Evolutionary conservation across 2,888 invertebrate genomes (phyloP).

Genomic region (Lepas anatifera): DNA sequence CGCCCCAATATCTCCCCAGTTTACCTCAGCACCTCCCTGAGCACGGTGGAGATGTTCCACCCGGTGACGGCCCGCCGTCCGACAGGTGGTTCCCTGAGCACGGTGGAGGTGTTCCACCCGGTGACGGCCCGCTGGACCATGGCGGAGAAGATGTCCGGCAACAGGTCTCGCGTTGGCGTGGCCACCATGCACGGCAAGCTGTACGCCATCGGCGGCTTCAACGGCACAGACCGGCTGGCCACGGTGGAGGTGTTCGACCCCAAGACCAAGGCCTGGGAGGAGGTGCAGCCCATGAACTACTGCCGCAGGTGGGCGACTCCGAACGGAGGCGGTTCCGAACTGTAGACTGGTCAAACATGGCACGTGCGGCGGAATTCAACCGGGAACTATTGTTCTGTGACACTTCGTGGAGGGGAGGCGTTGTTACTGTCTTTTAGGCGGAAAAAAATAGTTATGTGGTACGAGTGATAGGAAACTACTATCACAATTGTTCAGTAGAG

Average conservation of each 20-base stretch:
- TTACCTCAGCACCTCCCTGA: too few relatives aligned
- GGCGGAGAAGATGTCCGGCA: conserved; percentile 70
- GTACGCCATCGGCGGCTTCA: conserved; percentile 70
- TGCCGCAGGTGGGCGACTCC: conserved; percentile 56
- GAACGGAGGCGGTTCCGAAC: too few relatives aligned
- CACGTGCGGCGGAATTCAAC: too few relatives aligned
- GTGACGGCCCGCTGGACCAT: conserved; percentile 54
- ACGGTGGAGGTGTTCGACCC: conserved; percentile 78
- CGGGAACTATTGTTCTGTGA: too few relatives aligned
- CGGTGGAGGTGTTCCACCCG: conserved; percentile 74
- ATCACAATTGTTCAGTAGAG: too few relatives aligned
- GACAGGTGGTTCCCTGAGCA: conserved; percentile 64
- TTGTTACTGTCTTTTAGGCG: too few relatives aligned
- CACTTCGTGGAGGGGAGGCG: too few relatives aligned
- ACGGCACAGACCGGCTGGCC: conserved; percentile 64
- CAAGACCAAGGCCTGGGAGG: conserved; percentile 53
- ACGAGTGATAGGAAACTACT: too few relatives aligned
- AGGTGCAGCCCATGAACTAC: conserved; percentile 65
- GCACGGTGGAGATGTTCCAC: neutral
- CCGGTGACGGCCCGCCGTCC: conserved; percentile 14
- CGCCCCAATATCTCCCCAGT: too few relatives aligned
- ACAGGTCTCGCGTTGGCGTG: conserved; percentile 69
- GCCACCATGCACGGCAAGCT: conserved; percentile 64
- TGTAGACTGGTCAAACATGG: too few relatives aligned
- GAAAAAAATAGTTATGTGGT: too few relatives aligned